Base-by-base conservation (phyloP, 2,797 vertebrate genomes). In the Poecile montanus region DNA sequence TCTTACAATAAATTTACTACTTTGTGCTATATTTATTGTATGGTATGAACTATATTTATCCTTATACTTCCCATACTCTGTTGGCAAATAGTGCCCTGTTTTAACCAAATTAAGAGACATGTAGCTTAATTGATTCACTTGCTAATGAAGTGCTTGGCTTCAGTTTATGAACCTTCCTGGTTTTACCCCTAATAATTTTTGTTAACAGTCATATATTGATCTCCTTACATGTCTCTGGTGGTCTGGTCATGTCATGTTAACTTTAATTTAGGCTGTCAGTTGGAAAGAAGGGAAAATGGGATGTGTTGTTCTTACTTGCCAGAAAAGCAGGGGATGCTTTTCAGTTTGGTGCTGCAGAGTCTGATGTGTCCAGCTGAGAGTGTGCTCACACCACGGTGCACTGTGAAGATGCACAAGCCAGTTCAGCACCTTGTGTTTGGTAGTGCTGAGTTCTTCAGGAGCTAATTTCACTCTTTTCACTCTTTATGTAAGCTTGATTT, bases 361-460 rank as follows among this genome's bases (percentile, higher is more conserved):
- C 73, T 75, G n/a, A 67, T 61, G 23, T 68, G 85, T 84, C 70
- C 89, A 81, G 56, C 80, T 86, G 93, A 78, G 93, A 68, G 70
- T 65, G 83, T 26, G 18, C 62, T 94, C 73, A 17, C 2, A 29
- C 70, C 7, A 2, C 0, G 0, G 11, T 50, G 27, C 77, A 20
- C 19, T 6, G 11, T 38, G 25, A 60, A 50, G 42, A 29, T 57
- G 50, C 27, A 56, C 27, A 76, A 38, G 60, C 5, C 17, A 48
- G 3, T 70, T 66, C 51, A 70, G 22, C 32, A 51, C 48, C 22
- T 79, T 11, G 11, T 79, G 16, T 34, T 88, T 38, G 48, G 30
- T 74, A 29, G 22, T 1, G 2, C 8, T 22, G 36, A 48, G 36
- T 57, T 91, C 50, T 90, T 26, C 14, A 51, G 75, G 71, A 76